Base-by-base conservation (phyloP, 2,797 vertebrate genomes). In the Leucoraja ocellata region DNA sequence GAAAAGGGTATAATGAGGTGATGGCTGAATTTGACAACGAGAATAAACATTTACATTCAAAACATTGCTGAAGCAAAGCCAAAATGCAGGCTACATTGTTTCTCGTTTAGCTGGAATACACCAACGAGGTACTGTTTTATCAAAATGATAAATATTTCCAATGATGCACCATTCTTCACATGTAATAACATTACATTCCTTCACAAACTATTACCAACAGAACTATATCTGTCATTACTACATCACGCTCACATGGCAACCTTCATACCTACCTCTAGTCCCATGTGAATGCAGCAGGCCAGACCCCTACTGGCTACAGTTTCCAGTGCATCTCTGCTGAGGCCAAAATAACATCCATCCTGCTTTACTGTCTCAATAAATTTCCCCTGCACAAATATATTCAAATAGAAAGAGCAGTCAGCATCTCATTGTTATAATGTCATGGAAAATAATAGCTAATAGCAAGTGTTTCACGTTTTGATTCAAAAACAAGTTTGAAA, bases 211-310 rank as follows among this genome's bases (percentile, higher is more conserved):
- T 68, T 65, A 21, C 63, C 68, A 68, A 2, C 9, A 88, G 4
- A 88, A 32, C 54, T 10, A 84, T 61, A 5, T 88, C 28, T 68
- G 63, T 88, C 61, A 36, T 36, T 88, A 63, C 36, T 61, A 88
- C 65, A 88, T 28, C 14, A 88, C 61, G 1, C 32, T 54, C 36
- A 16, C 63, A 65, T 16, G n/a, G 65, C n/a, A 36, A 13, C 63
- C n/a, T 36, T 9, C 61, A 88, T 14, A 88, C 61, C 93, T 94
- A 99, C 99, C 97, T 99, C 98, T 61, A 99, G 96, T 95, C 99
- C 98, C 97, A 99, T 95, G 93, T 98, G 98, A 65, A 97, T 94
- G 78, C 98, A 99, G 95, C 97, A 98, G 1, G 97, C 98, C 7
- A 99, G 96, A 2, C 98, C 98, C 36, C 98, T 97, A 94, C 96